Evolutionary conservation across 2,888 invertebrate genomes (phyloP).

Genomic region (Aricia artaxerxes): DNA sequence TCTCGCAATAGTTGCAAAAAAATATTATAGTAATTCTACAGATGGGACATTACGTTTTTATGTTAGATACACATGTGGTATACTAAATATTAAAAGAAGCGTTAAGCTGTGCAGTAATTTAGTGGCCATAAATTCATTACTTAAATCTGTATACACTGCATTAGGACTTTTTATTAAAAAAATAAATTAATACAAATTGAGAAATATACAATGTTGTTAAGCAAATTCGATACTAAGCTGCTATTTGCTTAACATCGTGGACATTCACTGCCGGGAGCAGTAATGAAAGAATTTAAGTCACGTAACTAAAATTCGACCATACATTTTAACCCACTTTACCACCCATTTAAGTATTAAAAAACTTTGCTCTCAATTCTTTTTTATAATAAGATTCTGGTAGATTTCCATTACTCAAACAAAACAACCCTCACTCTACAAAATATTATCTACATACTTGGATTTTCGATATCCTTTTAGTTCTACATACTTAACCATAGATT

Average conservation of each 20-base stretch:
- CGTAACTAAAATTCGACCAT: background rate
- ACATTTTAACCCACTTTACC: background rate
- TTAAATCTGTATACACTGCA: slow-evolving; percentile 1
- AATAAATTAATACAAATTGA: slow-evolving; percentile 8
- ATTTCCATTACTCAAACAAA: background rate
- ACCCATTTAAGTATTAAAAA: background rate
- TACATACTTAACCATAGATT: background rate
- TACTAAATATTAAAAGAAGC: slow-evolving; percentile 7
- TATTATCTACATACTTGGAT: background rate
- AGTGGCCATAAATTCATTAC: slow-evolving; percentile 9
- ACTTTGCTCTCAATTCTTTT: background rate
- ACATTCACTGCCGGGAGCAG: background rate
- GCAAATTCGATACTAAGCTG: background rate
- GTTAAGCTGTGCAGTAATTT: slow-evolving; percentile 1
- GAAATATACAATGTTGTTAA: slow-evolving; percentile 19
- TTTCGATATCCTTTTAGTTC: background rate
- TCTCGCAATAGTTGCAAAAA: slow-evolving; percentile 12
- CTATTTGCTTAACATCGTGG: background rate
- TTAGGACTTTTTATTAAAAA: slow-evolving; percentile 9
- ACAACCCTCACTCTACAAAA: background rate
- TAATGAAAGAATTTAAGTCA: background rate
- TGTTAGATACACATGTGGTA: background rate
- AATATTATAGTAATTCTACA: background rate
- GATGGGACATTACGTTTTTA: slow-evolving; percentile 6
- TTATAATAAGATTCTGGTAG: background rate